Conservation (phyloP, 2,797 vertebrate genomes). For the Acanthornis magna region DNA sequence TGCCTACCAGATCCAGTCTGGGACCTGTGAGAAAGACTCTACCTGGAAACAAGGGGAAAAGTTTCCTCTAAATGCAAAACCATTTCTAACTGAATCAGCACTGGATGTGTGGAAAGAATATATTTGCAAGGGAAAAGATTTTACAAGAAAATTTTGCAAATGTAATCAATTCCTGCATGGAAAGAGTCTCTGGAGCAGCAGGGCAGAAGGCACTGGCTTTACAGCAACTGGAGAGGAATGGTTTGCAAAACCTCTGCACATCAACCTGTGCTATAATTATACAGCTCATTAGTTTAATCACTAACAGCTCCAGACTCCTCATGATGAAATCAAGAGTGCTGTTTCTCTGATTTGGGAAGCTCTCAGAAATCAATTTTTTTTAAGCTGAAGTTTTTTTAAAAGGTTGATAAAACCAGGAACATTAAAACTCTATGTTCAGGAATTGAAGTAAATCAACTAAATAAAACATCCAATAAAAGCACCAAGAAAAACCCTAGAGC, state of each 20-base stretch:
- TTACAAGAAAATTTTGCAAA: background rate
- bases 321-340: background rate
- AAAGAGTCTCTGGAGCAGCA: background rate
- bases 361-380: background rate
- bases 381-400: background rate
- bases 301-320: background rate
- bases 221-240: background rate
- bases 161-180: background rate
- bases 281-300: background rate
- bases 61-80: background rate
- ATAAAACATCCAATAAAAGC: background rate
- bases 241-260: background rate
- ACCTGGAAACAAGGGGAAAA: background rate
- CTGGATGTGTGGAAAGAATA: background rate
- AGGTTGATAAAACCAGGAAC: background rate
- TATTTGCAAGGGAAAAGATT: background rate
- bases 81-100: background rate
- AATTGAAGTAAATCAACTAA: background rate
- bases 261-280: background rate
- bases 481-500: background rate
- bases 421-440: background rate
- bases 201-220: background rate
- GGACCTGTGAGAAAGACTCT: background rate
- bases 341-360: background rate
- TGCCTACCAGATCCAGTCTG: background rate